Evolutionary conservation across 2,888 invertebrate species (phyloP), one percentile per base, ranked within the genome.

Genomic region (Megaustenia siamemsis): DNA sequence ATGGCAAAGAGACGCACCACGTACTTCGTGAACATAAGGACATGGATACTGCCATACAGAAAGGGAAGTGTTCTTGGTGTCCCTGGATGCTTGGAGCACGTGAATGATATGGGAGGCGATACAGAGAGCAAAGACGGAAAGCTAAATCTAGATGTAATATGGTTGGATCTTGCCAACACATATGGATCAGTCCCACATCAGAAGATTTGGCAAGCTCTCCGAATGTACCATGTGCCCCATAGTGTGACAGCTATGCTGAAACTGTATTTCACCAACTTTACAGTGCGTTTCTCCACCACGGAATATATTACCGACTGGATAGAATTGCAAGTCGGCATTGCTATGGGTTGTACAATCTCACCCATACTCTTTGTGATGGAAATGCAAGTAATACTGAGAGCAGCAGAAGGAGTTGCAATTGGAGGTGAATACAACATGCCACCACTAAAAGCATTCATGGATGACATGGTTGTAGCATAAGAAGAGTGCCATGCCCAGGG

Each of bases 261-360:
- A 18, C 28, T 28, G 24, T 82, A 60, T 56, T 82, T 82, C 75
- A 28, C 38, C 21, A 66, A 49, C 28, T 82, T 82, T 35, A 28
- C 40, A 28, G 38, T 77, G 68, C 21, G 69, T n/a, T 83, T 77
- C 68, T 49, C 68, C n/a, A n/a, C n/a, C n/a, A n/a, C n/a, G n/a
- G n/a, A n/a, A n/a, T n/a, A n/a, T n/a, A n/a, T n/a, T n/a, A 83
- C 83, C 6, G 38, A 45, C 35, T 83, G 83, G 76, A 77, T 77
- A 32, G 49, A 49, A 28, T 63, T 73, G 28, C 60, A 82, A 63
- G 45, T 43, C 0, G 82, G 76, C 10, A 83, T 77, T 28, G 56
- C 77, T 1, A 83, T 77, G 83, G 82, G 69, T 32, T 77, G 49
- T 69, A 77, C 69, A 32, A 83, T 83, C 43, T 75, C 40, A 18